Conservation (phyloP, 2,797 vertebrate genomes). For the Clarias laeviceps region DNA sequence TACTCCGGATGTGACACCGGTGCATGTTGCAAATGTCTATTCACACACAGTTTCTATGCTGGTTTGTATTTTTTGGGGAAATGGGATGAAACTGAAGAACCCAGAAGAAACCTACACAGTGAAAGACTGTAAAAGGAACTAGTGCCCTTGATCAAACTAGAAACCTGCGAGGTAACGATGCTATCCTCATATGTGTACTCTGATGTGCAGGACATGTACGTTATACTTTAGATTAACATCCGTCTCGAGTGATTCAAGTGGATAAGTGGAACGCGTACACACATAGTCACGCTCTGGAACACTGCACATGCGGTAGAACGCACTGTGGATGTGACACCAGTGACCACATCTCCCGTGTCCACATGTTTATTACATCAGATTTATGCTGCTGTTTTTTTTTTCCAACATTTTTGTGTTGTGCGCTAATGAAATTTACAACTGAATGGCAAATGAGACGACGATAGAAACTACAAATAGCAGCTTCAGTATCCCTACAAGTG, state of each 20-base stretch:
- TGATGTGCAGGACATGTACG: not conserved
- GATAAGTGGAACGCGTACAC: not conserved
- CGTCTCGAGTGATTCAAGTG: not conserved
- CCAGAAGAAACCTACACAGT: not conserved
- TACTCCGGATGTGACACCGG: not conserved
- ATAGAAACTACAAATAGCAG: not conserved
- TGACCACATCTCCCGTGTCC: too few relatives aligned
- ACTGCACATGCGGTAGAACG: too few relatives aligned
- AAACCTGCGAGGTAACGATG: not conserved
- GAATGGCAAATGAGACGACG: not conserved
- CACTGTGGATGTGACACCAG: too few relatives aligned
- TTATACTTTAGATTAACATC: not conserved
- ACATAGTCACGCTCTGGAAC: too few relatives aligned
- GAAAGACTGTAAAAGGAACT: not conserved
- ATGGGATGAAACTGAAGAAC: not conserved
- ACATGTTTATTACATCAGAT: not conserved
- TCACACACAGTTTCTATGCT: not conserved
- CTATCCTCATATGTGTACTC: not conserved
- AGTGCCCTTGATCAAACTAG: not conserved
- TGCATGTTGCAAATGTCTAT: not conserved
- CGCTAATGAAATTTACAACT: not conserved
- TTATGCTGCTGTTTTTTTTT: not conserved
- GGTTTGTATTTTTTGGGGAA: not conserved
- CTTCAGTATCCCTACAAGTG: not conserved
- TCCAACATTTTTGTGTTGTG: not conserved